These are phyloP conservation scores for Heteropelma amictum DNA, from an alignment of 2,888 invertebrate genomes.

Conservation along the genomic window DNA sequence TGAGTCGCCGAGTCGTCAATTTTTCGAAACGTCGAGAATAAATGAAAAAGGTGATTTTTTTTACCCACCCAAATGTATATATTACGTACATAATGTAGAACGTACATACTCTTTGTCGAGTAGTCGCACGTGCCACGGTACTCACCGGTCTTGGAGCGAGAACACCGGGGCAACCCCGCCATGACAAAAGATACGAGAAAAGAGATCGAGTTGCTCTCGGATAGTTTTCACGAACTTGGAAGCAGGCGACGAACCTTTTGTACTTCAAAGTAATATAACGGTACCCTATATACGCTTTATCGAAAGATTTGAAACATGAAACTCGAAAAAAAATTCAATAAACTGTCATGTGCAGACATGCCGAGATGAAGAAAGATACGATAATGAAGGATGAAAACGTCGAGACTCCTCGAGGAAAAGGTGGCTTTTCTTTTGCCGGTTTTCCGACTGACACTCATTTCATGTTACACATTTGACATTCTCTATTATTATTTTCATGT, in stretches of 20 bases:
- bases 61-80: neutral
- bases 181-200: slow-evolving; percentile 33
- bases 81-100: neutral
- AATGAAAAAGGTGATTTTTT: no score
- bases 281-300: neutral
- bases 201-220: slow-evolving; percentile 48
- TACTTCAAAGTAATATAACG: neutral
- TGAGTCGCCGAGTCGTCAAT: no score
- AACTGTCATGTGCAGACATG: neutral
- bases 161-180: neutral
- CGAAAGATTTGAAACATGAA: neutral
- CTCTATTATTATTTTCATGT: no score
- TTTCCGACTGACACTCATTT: no score
- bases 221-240: slow-evolving; percentile 39
- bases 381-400: neutral
- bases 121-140: slow-evolving; percentile 52
- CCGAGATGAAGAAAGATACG: neutral
- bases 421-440: no score
- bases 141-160: slow-evolving; percentile 23
- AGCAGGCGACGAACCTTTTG: slow-evolving; percentile 3
- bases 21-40: no score
- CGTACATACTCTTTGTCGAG: slow-evolving; percentile 45
- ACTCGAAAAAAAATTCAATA: neutral
- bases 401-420: no score
- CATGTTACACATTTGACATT: no score